Evolutionary conservation across 53 echinoderm and acorn worm species (phyloP).

Genomic region (Stichopus horrens): DNA sequence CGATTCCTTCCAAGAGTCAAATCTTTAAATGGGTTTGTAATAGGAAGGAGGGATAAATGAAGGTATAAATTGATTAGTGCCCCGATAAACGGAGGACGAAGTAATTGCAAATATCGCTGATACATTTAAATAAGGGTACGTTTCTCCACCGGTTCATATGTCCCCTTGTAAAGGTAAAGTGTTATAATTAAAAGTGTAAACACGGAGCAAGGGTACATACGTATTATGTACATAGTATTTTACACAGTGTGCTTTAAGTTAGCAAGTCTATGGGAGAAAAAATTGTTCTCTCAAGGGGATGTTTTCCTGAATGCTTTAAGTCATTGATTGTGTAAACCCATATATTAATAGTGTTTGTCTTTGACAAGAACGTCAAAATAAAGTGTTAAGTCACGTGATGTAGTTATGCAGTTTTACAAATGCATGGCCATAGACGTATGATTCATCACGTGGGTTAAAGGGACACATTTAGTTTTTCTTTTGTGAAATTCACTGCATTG

Average conservation of each 20-base stretch:
- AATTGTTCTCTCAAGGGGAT: neutral
- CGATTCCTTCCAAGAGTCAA: conserved; percentile 13
- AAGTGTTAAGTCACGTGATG: neutral
- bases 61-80: conserved; percentile 39
- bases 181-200: conserved; percentile 21
- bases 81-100: neutral
- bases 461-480: too few relatives aligned
- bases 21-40: conserved; percentile 44
- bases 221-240: neutral
- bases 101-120: conserved; percentile 23
- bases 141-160: neutral
- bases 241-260: neutral
- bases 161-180: conserved; percentile 4
- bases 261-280: neutral
- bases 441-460: too few relatives aligned
- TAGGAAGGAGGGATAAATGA: conserved; percentile 36
- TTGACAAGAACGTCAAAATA: neutral
- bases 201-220: neutral
- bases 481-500: too few relatives aligned
- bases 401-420: too few relatives aligned
- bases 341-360: conserved; percentile 1
- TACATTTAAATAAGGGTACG: conserved; percentile 20
- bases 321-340: neutral
- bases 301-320: neutral
- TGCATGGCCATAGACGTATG: too few relatives aligned